Evolutionary conservation across 2,888 invertebrate genomes (phyloP), one percentile per base, ranked within the genome.

Genomic region (Mycalesis mineus): DNA sequence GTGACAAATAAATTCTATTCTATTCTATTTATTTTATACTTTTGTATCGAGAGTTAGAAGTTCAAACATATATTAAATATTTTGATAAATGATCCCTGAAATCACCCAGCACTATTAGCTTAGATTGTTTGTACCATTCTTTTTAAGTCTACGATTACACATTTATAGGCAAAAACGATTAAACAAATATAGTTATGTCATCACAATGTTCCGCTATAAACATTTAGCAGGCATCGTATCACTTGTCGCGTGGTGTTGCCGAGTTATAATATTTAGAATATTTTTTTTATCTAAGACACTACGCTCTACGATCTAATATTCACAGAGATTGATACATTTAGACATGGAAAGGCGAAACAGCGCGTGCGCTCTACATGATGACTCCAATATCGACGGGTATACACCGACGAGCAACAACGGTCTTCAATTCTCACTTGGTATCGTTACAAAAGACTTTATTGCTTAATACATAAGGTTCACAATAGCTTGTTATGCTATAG

Each of bases 181-280:
- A 82, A 78, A 82, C 71, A 84, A 82, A 84, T 83, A 83, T 22
- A 37, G 17, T 33, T 75, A 78, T 76, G 71, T 74, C 64, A 72
- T 73, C 74, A 79, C 69, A 77, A 72, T 71, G 72, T 71, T 72
- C 73, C 68, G 78, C 79, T 84, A 79, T 79, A 78, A 79, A 80
- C 82, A 84, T 73, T 74, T 78, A 76, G 79, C 79, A 80, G 78
- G 78, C 68, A 71, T 84, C 84, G 84, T 88, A 88, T 88, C 88
- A 88, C 88, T 87, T 82, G 73, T 80, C 76, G 80, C 82, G 82
- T 88, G 88, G 88, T 88, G 88, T 88, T 85, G 85, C 75, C 78
- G 77, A 80, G 77, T 85, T 82, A 68, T 64, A 72, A 84, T 87
- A 85, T 88, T 88, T 88, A 87, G 88, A 88, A 88, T 87, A 85